Evolutionary conservation across 2,888 invertebrate genomes (phyloP), one percentile per base, ranked within the genome.

Genomic region (Caenorhabditis plicata): DNA sequence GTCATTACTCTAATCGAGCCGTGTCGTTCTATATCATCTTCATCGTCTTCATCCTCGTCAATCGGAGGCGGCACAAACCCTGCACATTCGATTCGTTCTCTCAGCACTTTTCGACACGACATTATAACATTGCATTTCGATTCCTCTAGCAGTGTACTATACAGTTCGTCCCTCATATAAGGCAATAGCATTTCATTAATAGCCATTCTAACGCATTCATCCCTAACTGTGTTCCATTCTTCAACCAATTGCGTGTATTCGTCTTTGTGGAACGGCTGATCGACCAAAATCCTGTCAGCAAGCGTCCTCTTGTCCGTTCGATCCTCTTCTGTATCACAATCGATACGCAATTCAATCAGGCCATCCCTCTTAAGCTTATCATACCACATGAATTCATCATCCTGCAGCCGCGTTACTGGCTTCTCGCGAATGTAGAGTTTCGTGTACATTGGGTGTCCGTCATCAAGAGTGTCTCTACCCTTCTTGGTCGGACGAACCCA

Each of bases 381-480:
- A 39, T 94, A 84, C 77, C 90, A 90, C 22, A 98, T 84, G 82
- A 89, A 98, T 82, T 93, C 91, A 74, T 96, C 95, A 0, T 89
- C 90, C 0, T 87, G 86, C 40, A 98, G 84, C 80, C 92, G 91
- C 2, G 89, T 85, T 0, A 95, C 90, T 0, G 94, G 94, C 80
- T 96, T 98, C 81, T 90, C 89, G 80, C 89, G 90, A 36, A 96
- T 80, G 81, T 93, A 98, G 81, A 93, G 94, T 45, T 64, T 63
- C 13, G 56, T 66, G 65, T 75, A 84, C 45, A 84, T 80, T 0
- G 89, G 86, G 82, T 98, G 94, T 68, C 88, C 88, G 83, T 98
- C 96, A 81, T 98, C 98, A 63, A 99, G 92, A 77, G 92, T 90
- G 75, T 93, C 93, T 31, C 89, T 80, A 0, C 98, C 98, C 68